A percentile compares a stretch with the other conserved stretches of the same genome.
These are phyloP conservation scores for Gorsachius magnificus DNA, from an alignment of 2,797 vertebrate species.

Conservation along the genomic window DNA sequence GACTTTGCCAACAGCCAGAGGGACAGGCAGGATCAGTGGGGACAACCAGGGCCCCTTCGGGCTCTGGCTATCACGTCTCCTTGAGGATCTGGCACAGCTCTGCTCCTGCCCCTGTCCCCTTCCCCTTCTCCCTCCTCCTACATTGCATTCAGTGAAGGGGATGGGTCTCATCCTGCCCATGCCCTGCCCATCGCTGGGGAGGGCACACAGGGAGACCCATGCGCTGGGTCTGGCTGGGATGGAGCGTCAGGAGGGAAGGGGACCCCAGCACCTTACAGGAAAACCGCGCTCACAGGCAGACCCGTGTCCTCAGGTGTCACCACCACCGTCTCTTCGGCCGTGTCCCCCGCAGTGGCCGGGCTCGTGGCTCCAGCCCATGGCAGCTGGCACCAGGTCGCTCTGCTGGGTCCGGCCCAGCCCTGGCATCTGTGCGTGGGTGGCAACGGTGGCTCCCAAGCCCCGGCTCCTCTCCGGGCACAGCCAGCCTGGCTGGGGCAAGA, in stretches of 20 bases:
- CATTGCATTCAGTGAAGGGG: not conserved
- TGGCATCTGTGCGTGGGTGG: fast-evolving
- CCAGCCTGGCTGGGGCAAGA: not conserved
- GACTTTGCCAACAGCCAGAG: not conserved
- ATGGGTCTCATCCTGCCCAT: not conserved
- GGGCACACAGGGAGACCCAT: not conserved
- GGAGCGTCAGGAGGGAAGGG: not conserved
- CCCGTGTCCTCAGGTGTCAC: not conserved
- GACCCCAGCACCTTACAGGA: not conserved
- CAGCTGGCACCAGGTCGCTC: not conserved
- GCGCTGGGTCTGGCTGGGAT: not conserved
- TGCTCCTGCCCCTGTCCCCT: fast-evolving
- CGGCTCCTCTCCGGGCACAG: fast-evolving
- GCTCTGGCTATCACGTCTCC: not conserved
- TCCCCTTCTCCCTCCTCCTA: not conserved
- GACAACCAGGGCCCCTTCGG: not conserved
- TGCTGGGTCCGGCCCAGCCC: not conserved
- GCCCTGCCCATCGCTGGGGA: not conserved
- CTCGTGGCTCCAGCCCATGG: not conserved
- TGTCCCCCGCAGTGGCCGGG: not conserved
- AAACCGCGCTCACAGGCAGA: fast-evolving
- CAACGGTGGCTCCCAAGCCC: fast-evolving
- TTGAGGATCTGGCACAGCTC: not conserved
- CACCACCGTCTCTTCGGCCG: fast-evolving
- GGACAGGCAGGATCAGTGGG: not conserved